Conservation (phyloP, 2,797 vertebrate species). For the Takifugu rubripes region DNA sequence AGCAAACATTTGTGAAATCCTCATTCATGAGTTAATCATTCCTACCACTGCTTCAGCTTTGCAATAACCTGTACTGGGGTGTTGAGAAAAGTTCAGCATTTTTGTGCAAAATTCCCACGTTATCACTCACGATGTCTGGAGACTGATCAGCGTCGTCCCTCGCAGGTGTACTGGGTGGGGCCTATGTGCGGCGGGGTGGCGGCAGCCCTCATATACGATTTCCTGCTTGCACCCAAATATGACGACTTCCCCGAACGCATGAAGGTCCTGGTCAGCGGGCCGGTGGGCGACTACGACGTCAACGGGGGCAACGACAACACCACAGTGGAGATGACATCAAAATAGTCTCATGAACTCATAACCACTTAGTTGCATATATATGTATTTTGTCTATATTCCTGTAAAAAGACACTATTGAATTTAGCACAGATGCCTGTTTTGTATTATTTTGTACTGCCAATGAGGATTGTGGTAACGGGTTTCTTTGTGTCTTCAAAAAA, state of each 20-base stretch:
- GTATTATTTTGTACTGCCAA: conserved; percentile 36
- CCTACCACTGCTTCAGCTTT: conserved; percentile 31
- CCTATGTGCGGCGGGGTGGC: conserved; percentile 89
- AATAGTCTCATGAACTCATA: conserved; percentile 54
- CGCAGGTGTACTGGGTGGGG: conserved; percentile 96
- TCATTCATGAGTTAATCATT: conserved; percentile 47
- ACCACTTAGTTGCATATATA: conserved; percentile 13
- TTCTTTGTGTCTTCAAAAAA: conserved; percentile 2
- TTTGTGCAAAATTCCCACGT: not conserved
- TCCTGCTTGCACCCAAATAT: conserved; percentile 86
- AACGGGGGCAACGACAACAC: conserved; percentile 82
- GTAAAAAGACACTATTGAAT: conserved; percentile 43
- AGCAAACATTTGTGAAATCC: conserved; percentile 12
- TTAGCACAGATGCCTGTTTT: conserved; percentile 35
- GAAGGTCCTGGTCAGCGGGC: conserved; percentile 90
- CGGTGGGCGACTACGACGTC: conserved; percentile 87
- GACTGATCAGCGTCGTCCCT: conserved; percentile 20
- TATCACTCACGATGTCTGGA: not conserved
- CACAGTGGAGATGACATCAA: conserved; percentile 90
- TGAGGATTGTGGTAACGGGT: conserved; percentile 30
- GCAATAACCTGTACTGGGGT: conserved; percentile 7
- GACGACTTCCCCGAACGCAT: conserved; percentile 86
- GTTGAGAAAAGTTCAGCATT: conserved; percentile 11
- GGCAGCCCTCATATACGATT: conserved; percentile 90
- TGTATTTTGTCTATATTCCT: conserved; percentile 54